Evolutionary conservation across 1,140 invertebrate species (phyloP), one percentile per base, ranked within the genome.

Genomic region (Monomorium pharaonis): DNA sequence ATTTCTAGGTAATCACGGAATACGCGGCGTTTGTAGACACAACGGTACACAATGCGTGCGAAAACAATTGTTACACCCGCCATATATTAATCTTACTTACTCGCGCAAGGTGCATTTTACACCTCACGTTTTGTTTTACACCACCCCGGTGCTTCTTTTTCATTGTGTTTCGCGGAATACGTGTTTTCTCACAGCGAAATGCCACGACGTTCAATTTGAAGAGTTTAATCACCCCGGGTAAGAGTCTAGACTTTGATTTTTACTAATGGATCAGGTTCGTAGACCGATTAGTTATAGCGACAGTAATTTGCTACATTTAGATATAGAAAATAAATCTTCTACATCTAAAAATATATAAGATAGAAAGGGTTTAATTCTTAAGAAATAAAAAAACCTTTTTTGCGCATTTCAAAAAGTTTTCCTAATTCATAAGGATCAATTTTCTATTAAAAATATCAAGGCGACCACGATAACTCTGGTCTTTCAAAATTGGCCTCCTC

Each of bases 71-170:
- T 30, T 54, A 51, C 24, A 37, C 67, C 44, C 30, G 9, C 44
- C 14, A 18, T 49, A 37, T 51, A 33, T 78, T 60, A 76, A 60
- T 42, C 33, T 24, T 62, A 44, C 37, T 63, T 44, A 44, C 42
- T 62, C 24, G n/a, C 54, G 6, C 74, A 51, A 75, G n/a, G 24
- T 72, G 24, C 44, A 72, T 72, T 72, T 24, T 54, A 54, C 30
- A 54, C 6, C 30, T 10, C 18, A 33, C 47, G 30, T 30, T 75
- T 75, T 60, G n/a, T 56, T 33, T 75, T 47, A 70, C n/a, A n/a
- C 62, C 12, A 65, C 69, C n/a, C n/a, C n/a, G n/a, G 37, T 30
- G 49, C 49, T 75, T 60, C 54, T 56, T 75, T 21, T n/a, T 60
- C 51, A 21, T 75, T 49, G 30, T 7, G 18, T 37, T 42, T 37